Evolutionary conservation across 2,113 vertebrate genomes (phyloP).

Genomic region (Poecilia latipinna): DNA sequence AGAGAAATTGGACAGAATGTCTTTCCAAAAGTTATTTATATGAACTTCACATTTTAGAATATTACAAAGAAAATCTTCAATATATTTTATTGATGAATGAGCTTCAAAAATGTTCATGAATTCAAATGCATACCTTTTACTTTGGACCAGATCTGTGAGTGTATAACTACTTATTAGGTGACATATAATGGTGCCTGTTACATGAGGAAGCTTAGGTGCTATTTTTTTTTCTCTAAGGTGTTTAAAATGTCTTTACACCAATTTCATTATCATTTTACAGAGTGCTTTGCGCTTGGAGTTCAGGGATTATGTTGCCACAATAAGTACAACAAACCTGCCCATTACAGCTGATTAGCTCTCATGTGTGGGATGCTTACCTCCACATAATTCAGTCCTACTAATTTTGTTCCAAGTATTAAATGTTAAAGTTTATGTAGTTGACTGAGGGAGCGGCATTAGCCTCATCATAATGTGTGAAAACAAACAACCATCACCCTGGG

Average conservation of each 20-base stretch:
- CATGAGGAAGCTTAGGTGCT: constrained; percentile 9
- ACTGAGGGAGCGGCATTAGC: constrained; percentile 40
- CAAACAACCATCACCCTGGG: constrained; percentile 14
- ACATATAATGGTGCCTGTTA: no score
- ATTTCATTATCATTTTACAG: constrained; percentile 93
- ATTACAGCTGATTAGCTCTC: constrained; percentile 91
- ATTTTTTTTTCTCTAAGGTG: constrained; percentile 82
- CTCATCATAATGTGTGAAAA: constrained; percentile 31
- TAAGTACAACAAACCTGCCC: constrained; percentile 89
- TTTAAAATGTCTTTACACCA: constrained; percentile 85
- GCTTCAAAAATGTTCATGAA: no score
- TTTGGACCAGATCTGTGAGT: no score
- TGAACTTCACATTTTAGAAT: no score
- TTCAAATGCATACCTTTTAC: no score
- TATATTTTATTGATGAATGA: no score
- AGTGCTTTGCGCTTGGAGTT: constrained; percentile 89
- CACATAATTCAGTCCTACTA: constrained; percentile 65
- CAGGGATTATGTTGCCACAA: constrained; percentile 84
- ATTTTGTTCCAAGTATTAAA: constrained; percentile 67
- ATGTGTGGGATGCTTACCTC: constrained; percentile 73
- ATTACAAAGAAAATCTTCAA: no score
- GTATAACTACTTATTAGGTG: no score
- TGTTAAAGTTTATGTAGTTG: constrained; percentile 54
- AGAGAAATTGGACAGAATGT: neutral
- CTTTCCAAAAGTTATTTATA: neutral